phyloP scores from a whole-genome alignment of 2,797 vertebrate genomes.

The Peromyscus eremicus region DNA sequence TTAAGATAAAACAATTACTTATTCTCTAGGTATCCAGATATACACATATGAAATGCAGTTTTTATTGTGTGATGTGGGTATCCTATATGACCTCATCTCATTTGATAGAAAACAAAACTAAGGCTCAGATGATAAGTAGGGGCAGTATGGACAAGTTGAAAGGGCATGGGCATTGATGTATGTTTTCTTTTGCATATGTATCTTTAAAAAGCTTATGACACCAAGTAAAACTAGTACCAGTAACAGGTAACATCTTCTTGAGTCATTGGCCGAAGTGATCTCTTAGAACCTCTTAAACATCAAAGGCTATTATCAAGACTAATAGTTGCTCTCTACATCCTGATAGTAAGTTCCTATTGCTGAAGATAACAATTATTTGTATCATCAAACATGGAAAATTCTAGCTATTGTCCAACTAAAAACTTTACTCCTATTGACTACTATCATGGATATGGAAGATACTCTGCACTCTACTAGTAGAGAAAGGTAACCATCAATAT shows the following conservation, averaged over 20 bases:
- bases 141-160: neutral
- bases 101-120: conserved; percentile 28
- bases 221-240: neutral
- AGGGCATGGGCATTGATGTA: neutral
- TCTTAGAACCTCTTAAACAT: neutral
- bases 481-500: neutral
- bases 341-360: neutral
- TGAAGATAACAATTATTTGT: neutral
- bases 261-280: neutral
- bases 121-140: neutral
- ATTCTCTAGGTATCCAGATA: conserved; percentile 25
- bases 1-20: conserved; percentile 20
- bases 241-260: neutral
- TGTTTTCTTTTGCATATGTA: neutral
- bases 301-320: neutral
- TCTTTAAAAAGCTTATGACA: neutral
- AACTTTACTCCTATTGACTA: neutral
- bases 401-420: neutral
- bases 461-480: neutral
- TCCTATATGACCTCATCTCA: neutral
- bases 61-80: neutral
- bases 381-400: neutral
- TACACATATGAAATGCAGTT: neutral
- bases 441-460: neutral
- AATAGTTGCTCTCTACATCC: neutral